Evolutionary conservation across 1,140 invertebrate genomes (phyloP).

Genomic region (Drosophila ercepeae): DNA sequence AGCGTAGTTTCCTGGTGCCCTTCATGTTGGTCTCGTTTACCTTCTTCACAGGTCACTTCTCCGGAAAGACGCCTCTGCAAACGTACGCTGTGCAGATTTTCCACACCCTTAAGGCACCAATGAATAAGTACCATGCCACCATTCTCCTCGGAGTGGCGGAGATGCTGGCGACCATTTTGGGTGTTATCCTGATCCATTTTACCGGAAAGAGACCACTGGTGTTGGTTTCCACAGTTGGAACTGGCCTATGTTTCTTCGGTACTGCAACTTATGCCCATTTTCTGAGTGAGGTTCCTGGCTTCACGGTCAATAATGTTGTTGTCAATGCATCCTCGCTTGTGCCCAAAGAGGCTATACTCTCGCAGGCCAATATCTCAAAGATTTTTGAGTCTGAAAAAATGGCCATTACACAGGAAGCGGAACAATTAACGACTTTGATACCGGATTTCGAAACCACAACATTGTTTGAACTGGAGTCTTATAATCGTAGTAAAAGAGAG

Average conservation of each 20-base stretch:
- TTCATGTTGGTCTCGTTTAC: conserved; percentile 87
- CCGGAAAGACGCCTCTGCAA: conserved; percentile 88
- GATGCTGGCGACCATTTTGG: conserved; percentile 86
- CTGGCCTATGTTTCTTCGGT: conserved; percentile 86
- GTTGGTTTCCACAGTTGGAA: conserved; percentile 87
- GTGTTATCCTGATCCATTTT: conserved; percentile 88
- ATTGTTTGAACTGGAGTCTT: conserved; percentile 24
- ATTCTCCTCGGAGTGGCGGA: conserved; percentile 88
- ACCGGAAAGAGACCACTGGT: conserved; percentile 88
- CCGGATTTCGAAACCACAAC: conserved; percentile 62
- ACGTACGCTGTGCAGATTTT: conserved; percentile 90
- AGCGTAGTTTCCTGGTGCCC: conserved; percentile 86
- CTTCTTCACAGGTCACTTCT: conserved; percentile 89
- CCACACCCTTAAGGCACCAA: conserved; percentile 87
- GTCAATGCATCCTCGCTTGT: conserved; percentile 73
- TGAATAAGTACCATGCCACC: conserved; percentile 90
- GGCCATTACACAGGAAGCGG: conserved; percentile 29
- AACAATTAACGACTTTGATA: conserved; percentile 40
- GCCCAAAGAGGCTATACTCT: conserved; percentile 67
- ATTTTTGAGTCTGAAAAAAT: conserved; percentile 64
- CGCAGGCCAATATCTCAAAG: conserved; percentile 74
- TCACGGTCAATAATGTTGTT: conserved; percentile 79
- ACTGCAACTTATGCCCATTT: conserved; percentile 82
- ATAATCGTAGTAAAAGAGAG: conserved; percentile 49
- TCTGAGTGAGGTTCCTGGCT: conserved; percentile 70